These are phyloP conservation scores for Ceratosolen fusciceps DNA, from an alignment of 1,140 invertebrate species.

Conservation along the genomic window DNA sequence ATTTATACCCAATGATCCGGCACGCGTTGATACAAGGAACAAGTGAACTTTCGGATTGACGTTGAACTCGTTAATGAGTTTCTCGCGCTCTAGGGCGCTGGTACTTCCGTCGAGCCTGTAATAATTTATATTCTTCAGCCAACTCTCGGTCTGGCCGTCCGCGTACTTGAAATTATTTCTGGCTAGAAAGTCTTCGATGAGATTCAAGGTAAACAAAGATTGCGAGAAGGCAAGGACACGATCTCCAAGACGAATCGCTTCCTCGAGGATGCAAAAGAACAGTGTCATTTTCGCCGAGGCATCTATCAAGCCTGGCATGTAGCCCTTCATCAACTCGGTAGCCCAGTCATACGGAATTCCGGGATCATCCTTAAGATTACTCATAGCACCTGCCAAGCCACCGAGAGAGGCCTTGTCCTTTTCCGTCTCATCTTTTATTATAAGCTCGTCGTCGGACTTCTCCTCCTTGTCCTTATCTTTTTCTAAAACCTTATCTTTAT, in stretches of 20 bases:
- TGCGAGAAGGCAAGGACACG: slow-evolving; percentile 97
- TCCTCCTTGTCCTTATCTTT: slow-evolving; percentile 74
- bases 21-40: slow-evolving; percentile 97
- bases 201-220: slow-evolving; percentile 94
- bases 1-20: slow-evolving; percentile 98
- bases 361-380: slow-evolving; percentile 74
- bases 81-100: slow-evolving; percentile 92
- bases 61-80: slow-evolving; percentile 98
- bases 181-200: slow-evolving; percentile 96
- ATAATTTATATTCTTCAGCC: slow-evolving; percentile 91
- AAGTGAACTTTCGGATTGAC: slow-evolving; percentile 88
- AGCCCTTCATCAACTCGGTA: slow-evolving; percentile 87
- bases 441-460: slow-evolving; percentile 66
- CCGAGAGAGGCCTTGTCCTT: slow-evolving; percentile 71
- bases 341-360: slow-evolving; percentile 91
- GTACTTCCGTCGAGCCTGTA: slow-evolving; percentile 97
- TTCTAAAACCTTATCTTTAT: slow-evolving; percentile 68
- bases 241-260: slow-evolving; percentile 89
- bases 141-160: slow-evolving; percentile 77
- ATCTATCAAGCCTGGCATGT: slow-evolving; percentile 89
- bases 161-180: slow-evolving; percentile 80
- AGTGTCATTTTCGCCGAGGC: slow-evolving; percentile 97
- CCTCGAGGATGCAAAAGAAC: slow-evolving; percentile 92
- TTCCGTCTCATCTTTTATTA: slow-evolving; percentile 64
- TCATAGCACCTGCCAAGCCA: slow-evolving; percentile 46